Evolutionary conservation across 2,113 vertebrate species (phyloP).

Genomic region (Nycticebus coucang): DNA sequence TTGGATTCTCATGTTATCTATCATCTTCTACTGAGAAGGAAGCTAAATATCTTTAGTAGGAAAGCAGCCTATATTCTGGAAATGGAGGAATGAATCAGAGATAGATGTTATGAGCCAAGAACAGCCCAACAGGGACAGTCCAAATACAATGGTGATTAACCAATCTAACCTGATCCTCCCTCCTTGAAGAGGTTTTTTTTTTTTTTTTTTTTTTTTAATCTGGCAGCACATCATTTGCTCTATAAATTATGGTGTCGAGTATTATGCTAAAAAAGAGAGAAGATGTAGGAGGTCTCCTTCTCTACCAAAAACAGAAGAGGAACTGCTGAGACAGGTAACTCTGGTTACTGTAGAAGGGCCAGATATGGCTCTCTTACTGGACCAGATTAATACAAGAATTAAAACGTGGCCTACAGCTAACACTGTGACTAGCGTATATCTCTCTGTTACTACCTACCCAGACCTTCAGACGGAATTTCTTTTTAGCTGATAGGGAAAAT

Average conservation of each 20-base stretch:
- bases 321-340: background rate
- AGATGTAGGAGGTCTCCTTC: background rate
- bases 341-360: background rate
- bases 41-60: background rate
- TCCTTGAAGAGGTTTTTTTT: background rate
- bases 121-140: background rate
- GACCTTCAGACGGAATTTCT: background rate
- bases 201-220: background rate
- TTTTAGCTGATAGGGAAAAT: constrained; percentile 20
- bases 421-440: background rate
- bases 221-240: background rate
- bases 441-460: constrained; percentile 18
- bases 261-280: background rate
- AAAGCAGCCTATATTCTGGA: background rate
- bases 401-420: constrained; percentile 19
- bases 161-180: background rate
- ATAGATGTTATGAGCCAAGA: background rate
- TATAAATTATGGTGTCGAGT: background rate
- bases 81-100: background rate
- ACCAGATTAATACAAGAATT: background rate
- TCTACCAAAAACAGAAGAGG: constrained; percentile 1
- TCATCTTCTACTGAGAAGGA: background rate
- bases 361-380: background rate
- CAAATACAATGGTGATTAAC: background rate
- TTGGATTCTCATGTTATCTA: background rate